These are phyloP conservation scores for Phragmatobia fuliginosa DNA, from an alignment of 2,888 invertebrate species.

Conservation along the genomic window DNA sequence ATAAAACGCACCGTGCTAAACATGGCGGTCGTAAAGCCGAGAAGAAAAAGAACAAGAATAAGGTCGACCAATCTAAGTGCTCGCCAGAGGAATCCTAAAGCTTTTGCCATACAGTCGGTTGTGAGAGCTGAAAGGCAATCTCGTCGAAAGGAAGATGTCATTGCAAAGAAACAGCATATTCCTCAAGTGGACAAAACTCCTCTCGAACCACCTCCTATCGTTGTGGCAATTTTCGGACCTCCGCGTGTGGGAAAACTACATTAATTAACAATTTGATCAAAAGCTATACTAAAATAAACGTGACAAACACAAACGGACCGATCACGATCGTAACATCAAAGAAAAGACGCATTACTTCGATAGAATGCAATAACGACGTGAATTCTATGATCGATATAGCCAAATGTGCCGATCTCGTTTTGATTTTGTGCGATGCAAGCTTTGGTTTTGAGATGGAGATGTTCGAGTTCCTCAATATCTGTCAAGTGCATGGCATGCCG, in stretches of 20 bases:
- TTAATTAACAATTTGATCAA: conserved; percentile 96
- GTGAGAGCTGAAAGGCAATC: too few species aligned
- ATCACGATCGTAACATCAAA: conserved; percentile 99
- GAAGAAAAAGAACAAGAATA: conserved; percentile 91
- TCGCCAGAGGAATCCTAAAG: too few species aligned
- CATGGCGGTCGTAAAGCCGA: conserved; percentile 94
- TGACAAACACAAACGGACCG: conserved; percentile 96
- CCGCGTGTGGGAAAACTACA: too few species aligned
- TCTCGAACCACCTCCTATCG: too few species aligned
- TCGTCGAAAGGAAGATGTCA: too few species aligned
- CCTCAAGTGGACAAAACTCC: too few species aligned
- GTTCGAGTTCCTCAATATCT: conserved; percentile 99
- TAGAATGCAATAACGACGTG: conserved; percentile 99
- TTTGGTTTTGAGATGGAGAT: conserved; percentile 99
- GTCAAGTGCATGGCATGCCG: conserved; percentile 98
- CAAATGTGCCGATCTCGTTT: conserved; percentile 98
- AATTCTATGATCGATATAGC: conserved; percentile 99
- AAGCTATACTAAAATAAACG: conserved; percentile 95
- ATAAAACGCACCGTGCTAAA: conserved; percentile 90
- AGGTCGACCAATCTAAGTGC: conserved; percentile 88
- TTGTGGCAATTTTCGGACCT: too few species aligned
- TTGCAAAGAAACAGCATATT: too few species aligned
- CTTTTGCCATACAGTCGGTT: too few species aligned
- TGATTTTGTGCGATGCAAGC: conserved; percentile 98
- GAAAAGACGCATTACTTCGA: too few species aligned